Percentiles rank a stretch among this genome's conserved stretches.
phyloP scores from a whole-genome alignment of 2,113 vertebrate genomes.

The Ardeotis arabs region DNA sequence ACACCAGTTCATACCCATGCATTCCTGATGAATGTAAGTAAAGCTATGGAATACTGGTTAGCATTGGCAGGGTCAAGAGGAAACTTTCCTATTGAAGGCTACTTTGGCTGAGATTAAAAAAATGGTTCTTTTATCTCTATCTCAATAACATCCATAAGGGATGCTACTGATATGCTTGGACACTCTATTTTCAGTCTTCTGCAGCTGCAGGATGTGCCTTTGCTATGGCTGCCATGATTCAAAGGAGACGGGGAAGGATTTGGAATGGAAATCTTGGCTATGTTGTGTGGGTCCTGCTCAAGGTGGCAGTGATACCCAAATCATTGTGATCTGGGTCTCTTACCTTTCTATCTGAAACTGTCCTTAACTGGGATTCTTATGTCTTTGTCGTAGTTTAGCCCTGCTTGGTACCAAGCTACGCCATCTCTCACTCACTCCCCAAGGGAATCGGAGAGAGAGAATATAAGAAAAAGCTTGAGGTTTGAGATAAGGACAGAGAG shows the following conservation, averaged over 20 bases:
- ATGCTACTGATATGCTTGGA: neutral
- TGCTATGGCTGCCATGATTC: neutral
- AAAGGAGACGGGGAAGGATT: neutral
- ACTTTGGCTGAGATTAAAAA: neutral
- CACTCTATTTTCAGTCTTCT: neutral
- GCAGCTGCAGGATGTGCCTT: neutral
- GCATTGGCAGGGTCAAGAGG: neutral
- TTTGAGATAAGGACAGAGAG: no score
- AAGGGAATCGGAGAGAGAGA: no score
- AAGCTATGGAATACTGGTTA: neutral
- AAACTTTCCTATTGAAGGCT: neutral
- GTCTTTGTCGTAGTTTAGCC: neutral
- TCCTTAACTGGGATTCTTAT: neutral
- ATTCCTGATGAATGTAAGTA: neutral
- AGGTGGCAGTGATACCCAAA: neutral
- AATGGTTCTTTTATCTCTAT: neutral
- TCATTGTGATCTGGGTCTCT: accelerated
- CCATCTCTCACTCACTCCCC: no score
- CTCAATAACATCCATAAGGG: neutral
- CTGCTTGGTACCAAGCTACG: no score
- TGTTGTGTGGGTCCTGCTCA: neutral
- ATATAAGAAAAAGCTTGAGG: no score
- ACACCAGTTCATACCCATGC: neutral
- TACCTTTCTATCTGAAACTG: neutral
- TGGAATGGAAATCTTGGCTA: neutral